phyloP scores from a whole-genome alignment of 1,140 invertebrate species.

The Lerema accius region DNA sequence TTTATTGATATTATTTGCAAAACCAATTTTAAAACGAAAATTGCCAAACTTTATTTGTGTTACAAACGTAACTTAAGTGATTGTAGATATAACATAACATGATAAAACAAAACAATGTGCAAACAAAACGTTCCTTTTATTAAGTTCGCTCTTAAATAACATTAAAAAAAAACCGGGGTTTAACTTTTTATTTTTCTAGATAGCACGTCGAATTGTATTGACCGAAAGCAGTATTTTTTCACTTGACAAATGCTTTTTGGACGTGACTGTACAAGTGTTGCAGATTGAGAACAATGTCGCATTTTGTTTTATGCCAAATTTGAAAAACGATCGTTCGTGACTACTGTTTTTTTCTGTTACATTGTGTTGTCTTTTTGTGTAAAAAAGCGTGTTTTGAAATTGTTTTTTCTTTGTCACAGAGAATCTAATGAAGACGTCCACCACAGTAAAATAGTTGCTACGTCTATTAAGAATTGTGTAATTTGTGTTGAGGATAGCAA shows the following conservation, averaged over 20 bases:
- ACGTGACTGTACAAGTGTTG: background rate
- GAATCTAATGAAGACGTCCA: background rate
- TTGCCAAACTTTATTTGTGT: background rate
- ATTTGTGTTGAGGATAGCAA: too few species aligned
- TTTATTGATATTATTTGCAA: background rate
- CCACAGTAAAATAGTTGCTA: background rate
- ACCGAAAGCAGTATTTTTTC: background rate
- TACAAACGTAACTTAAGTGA: background rate
- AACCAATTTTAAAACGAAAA: background rate
- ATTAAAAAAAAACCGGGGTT: background rate
- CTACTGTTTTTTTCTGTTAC: background rate
- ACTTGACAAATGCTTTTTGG: background rate
- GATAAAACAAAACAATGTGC: background rate
- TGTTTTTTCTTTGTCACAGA: background rate
- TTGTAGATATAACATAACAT: background rate
- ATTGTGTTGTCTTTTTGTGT: background rate
- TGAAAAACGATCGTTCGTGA: slow-evolving; percentile 1
- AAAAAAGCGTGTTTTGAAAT: background rate
- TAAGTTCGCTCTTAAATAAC: background rate
- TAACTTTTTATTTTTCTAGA: background rate
- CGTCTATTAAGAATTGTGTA: too few species aligned
- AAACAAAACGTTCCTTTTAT: background rate
- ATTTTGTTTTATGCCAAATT: background rate
- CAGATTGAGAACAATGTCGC: background rate
- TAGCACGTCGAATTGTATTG: background rate